Conservation (phyloP, 1,140 invertebrate species). For the Drosophila melanica region DNA sequence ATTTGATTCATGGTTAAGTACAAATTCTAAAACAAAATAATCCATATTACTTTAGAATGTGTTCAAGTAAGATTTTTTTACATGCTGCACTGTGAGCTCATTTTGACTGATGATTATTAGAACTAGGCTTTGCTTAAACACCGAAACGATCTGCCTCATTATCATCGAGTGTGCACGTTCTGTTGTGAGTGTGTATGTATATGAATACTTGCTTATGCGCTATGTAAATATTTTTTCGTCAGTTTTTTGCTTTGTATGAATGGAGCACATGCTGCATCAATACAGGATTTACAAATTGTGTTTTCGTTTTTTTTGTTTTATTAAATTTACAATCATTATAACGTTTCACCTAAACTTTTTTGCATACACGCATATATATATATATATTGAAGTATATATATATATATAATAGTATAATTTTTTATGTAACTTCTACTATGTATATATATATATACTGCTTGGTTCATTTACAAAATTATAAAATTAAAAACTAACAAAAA, state of each 20-base stretch:
- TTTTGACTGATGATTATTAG: constrained; percentile 8
- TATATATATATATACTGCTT: constrained; percentile 47
- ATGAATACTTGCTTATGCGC: constrained; percentile 23
- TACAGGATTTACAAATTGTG: constrained; percentile 27
- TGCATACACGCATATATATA: constrained; percentile 18
- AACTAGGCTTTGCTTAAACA: constrained; percentile 10
- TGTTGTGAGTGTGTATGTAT: constrained; percentile 3
- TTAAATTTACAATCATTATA: constrained; percentile 73
- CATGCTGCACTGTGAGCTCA: constrained; percentile 27
- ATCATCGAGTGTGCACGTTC: constrained; percentile 2
- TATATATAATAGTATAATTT: constrained; percentile 14
- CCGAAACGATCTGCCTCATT: constrained; percentile 3
- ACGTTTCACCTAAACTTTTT: constrained; percentile 73
- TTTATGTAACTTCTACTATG: constrained; percentile 15
- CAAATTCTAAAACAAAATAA: not conserved
- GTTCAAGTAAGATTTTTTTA: constrained; percentile 20
- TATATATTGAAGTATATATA: constrained; percentile 16
- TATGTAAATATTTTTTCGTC: constrained; percentile 49
- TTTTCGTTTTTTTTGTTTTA: constrained; percentile 40
- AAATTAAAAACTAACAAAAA: constrained; percentile 56
- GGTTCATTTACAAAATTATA: constrained; percentile 63
- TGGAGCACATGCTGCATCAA: constrained; percentile 41
- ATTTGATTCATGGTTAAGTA: not conserved
- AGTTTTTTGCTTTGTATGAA: constrained; percentile 34
- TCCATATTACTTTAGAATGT: not conserved